Evolutionary conservation across 2,888 invertebrate species (phyloP).

Genomic region (Pyralis farinalis): DNA sequence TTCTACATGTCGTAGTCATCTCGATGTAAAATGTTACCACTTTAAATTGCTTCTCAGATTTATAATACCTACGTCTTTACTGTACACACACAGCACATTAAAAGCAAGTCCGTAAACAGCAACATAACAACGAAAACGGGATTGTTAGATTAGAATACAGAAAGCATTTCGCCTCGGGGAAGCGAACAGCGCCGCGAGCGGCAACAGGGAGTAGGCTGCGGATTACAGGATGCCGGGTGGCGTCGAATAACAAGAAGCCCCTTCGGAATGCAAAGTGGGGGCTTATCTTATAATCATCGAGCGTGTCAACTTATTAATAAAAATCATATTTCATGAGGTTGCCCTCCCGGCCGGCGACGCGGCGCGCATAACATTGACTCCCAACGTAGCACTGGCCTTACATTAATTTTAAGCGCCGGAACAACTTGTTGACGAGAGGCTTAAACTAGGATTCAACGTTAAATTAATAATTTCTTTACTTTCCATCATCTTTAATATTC

Average conservation of each 20-base stretch:
- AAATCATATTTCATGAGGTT: conserved; percentile 78
- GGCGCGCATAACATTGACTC: conserved; percentile 51
- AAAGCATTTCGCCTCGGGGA: conserved; percentile 39
- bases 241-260: conserved; percentile 67
- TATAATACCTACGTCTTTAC: not conserved
- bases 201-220: conserved; percentile 50
- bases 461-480: conserved; percentile 34
- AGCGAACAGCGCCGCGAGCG: conserved; percentile 28
- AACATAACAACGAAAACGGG: conserved; percentile 22
- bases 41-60: no score
- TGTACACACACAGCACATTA: conserved; percentile 12
- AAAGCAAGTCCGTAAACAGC: conserved; percentile 18
- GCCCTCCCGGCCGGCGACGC: conserved; percentile 43
- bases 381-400: conserved; percentile 22
- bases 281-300: conserved; percentile 81
- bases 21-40: no score
- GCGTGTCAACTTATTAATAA: conserved; percentile 82
- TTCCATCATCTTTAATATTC: conserved; percentile 9
- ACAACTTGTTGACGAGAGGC: conserved; percentile 43
- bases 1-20: no score
- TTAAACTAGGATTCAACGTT: conserved; percentile 33
- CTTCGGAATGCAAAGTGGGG: conserved; percentile 77
- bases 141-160: conserved; percentile 32
- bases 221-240: conserved; percentile 56
- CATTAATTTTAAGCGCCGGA: conserved; percentile 46